Evolutionary conservation across 2,113 vertebrate genomes (phyloP).

Genomic region (Mastomys coucha): DNA sequence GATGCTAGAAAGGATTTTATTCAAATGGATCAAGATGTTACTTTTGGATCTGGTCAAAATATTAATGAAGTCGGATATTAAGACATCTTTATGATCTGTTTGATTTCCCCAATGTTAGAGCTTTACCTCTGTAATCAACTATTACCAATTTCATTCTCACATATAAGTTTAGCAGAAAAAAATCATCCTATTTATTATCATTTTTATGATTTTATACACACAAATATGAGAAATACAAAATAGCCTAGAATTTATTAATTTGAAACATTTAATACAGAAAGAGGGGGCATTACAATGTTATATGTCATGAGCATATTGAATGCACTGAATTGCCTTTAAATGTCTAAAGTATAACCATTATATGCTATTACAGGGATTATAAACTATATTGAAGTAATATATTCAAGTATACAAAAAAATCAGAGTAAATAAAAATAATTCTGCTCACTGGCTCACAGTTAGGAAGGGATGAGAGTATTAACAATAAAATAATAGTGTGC

Average conservation of each 20-base stretch:
- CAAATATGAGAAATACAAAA: conserved; percentile 78
- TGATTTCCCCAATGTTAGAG: conserved; percentile 55
- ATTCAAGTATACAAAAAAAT: conserved; percentile 83
- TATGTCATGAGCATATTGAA: conserved; percentile 81
- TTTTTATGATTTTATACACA: conserved; percentile 79
- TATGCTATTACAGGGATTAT: conserved; percentile 80
- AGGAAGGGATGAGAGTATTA: conserved; percentile 82
- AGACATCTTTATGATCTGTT: conserved; percentile 62
- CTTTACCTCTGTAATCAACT: conserved; percentile 64
- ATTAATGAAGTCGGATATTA: conserved; percentile 61
- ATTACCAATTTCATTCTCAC: conserved; percentile 67
- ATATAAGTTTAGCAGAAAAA: conserved; percentile 76
- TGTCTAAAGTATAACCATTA: conserved; percentile 79
- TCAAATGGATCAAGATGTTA: conserved; percentile 45
- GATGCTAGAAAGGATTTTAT: conserved; percentile 19
- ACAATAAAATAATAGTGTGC: conserved; percentile 83
- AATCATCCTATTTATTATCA: conserved; percentile 76
- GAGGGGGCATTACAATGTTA: conserved; percentile 78
- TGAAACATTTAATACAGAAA: conserved; percentile 80
- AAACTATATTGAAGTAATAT: conserved; percentile 85
- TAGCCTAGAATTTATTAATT: conserved; percentile 83
- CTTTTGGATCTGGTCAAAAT: conserved; percentile 67
- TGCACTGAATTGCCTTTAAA: conserved; percentile 81
- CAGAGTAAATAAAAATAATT: conserved; percentile 85
- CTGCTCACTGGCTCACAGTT: conserved; percentile 82